phyloP scores from a whole-genome alignment of 2,888 invertebrate genomes.

The Theodoxus fluviatilis region DNA sequence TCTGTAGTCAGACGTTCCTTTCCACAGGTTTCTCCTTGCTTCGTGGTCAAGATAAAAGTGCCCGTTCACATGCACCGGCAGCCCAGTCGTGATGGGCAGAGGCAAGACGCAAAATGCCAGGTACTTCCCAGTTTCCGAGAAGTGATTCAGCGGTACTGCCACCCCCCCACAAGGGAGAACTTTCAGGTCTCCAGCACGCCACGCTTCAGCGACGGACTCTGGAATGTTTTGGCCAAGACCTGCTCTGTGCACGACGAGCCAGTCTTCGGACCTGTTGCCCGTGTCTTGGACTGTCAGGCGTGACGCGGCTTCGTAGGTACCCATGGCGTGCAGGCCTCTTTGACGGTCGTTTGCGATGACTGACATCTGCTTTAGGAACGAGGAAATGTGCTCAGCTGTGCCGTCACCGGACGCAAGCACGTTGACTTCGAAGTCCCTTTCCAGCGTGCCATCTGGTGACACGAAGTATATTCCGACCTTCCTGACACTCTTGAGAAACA shows the following conservation, averaged over 20 bases:
- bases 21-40: constrained; percentile 19
- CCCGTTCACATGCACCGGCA: constrained; percentile 24
- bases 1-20: neutral
- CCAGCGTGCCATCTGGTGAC: constrained; percentile 25
- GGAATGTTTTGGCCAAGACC: constrained; percentile 5
- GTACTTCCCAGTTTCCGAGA: neutral
- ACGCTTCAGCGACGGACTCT: constrained; percentile 32
- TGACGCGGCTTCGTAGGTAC: constrained; percentile 25
- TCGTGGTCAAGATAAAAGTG: constrained; percentile 26
- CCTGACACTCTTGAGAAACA: constrained; percentile 52
- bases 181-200: constrained; percentile 35
- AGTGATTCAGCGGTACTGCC: constrained; percentile 29
- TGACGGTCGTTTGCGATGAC: constrained; percentile 19
- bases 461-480: constrained; percentile 38
- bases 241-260: constrained; percentile 45
- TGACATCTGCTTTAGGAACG: constrained; percentile 9
- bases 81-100: constrained; percentile 13
- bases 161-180: constrained; percentile 46
- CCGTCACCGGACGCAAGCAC: no score
- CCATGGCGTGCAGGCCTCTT: neutral
- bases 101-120: constrained; percentile 23
- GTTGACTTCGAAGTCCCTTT: constrained; percentile 30
- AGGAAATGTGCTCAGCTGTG: neutral
- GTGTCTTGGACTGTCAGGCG: constrained; percentile 27
- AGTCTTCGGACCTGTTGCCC: constrained; percentile 27